phyloP scores from a whole-genome alignment of 2,113 vertebrate species.

The Junco hyemalis region DNA sequence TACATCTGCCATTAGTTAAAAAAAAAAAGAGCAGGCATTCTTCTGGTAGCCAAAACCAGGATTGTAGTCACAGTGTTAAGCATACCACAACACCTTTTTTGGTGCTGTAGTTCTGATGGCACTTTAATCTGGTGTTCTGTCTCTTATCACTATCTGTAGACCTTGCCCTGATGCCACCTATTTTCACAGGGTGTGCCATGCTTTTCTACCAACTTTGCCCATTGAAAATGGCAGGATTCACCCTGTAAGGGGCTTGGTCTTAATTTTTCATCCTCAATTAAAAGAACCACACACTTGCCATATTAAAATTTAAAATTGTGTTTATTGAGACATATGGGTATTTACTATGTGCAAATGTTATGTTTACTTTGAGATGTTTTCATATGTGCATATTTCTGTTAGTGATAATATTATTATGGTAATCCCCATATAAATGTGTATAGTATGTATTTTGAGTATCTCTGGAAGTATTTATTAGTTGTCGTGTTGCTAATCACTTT shows the following conservation, averaged over 20 bases:
- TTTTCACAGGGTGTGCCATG: neutral
- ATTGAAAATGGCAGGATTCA: neutral
- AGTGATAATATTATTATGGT: conserved; percentile 49
- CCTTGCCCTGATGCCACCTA: neutral
- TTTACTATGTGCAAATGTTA: conserved; percentile 69
- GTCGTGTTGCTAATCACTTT: neutral
- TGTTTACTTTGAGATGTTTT: conserved; percentile 65
- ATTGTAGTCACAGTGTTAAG: fast-evolving
- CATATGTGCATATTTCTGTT: conserved; percentile 62
- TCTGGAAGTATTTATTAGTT: conserved; percentile 23
- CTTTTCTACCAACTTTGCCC: neutral
- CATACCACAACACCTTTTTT: neutral
- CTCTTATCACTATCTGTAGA: neutral
- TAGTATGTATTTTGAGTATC: conserved; percentile 30
- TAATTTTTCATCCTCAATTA: conserved; percentile 47
- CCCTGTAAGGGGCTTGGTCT: neutral
- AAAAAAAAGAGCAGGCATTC: neutral
- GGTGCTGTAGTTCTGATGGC: neutral
- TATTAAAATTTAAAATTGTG: conserved; percentile 59
- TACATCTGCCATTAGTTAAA: neutral
- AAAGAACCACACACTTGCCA: conserved; percentile 1
- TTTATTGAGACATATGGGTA: conserved; percentile 69
- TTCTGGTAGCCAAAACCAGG: neutral
- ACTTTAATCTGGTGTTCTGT: neutral
- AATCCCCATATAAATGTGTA: conserved; percentile 54